These are phyloP conservation scores for Bursaphelenchus okinawaensis DNA, from an alignment of 2,888 invertebrate genomes.

Conservation along the genomic window DNA sequence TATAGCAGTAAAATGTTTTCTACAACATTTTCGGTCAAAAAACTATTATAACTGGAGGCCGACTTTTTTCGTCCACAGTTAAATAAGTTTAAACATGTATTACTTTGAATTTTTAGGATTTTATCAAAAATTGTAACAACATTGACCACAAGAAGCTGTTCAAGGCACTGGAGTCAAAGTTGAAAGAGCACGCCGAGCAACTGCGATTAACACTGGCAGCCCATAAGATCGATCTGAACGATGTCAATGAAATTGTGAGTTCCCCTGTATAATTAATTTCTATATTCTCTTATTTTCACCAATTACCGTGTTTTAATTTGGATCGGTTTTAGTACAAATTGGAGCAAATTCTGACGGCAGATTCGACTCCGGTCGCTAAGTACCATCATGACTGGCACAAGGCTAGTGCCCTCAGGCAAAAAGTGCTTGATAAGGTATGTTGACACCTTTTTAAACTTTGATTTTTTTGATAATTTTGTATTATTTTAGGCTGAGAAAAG, in stretches of 20 bases:
- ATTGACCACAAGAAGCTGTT: slow-evolving; percentile 34
- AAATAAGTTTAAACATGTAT: not conserved
- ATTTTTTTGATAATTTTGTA: too few species aligned
- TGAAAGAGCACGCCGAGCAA: not conserved
- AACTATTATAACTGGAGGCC: too few species aligned
- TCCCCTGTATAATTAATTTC: not conserved
- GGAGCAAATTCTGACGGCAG: not conserved
- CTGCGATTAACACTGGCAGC: not conserved
- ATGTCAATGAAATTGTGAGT: not conserved
- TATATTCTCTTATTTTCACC: too few species aligned
- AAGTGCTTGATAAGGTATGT: too few species aligned
- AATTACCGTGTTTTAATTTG: too few species aligned
- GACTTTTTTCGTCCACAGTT: too few species aligned
- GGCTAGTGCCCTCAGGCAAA: too few species aligned
- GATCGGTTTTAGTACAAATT: not conserved
- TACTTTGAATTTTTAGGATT: slow-evolving; percentile 20
- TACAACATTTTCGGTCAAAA: too few species aligned
- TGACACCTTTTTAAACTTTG: too few species aligned
- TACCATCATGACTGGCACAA: not conserved
- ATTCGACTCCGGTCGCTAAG: not conserved
- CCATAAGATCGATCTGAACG: not conserved
- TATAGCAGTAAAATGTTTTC: not conserved
- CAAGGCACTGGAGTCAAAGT: slow-evolving; percentile 28
- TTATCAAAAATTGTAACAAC: slow-evolving; percentile 32
- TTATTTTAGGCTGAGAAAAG: too few species aligned